Evolutionary conservation across 2,888 invertebrate genomes (phyloP).

Genomic region (Tromatobia lineatoria): DNA sequence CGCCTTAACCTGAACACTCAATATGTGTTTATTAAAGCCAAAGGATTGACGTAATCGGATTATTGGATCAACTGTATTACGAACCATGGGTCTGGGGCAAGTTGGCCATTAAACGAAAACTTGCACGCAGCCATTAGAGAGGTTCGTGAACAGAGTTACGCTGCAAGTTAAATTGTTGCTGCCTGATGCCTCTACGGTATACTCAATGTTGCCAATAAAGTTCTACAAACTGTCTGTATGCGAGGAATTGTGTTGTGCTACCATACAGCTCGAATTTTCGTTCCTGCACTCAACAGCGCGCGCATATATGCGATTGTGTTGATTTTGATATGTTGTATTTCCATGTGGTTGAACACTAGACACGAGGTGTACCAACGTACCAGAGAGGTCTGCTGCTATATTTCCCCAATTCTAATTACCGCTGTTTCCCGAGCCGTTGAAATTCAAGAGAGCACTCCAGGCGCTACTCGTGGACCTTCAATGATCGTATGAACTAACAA

Average conservation of each 20-base stretch:
- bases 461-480: conserved; percentile 43
- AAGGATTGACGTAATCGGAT: conserved; percentile 60
- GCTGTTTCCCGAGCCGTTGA: conserved; percentile 56
- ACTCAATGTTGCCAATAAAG: conserved; percentile 22
- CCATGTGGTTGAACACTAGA: conserved; percentile 6
- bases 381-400: neutral
- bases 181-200: neutral
- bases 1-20: conserved; percentile 13
- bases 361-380: conserved; percentile 5
- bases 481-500: conserved; percentile 58
- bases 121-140: conserved; percentile 37
- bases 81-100: conserved; percentile 29
- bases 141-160: neutral
- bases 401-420: conserved; percentile 51
- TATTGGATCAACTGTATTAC: conserved; percentile 58
- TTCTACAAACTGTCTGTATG: neutral
- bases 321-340: conserved; percentile 25
- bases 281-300: neutral
- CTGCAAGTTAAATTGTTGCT: conserved; percentile 20
- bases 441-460: conserved; percentile 62
- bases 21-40: conserved; percentile 60
- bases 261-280: neutral
- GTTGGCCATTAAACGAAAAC: conserved; percentile 36
- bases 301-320: conserved; percentile 17
- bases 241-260: neutral